These are phyloP conservation scores for Phodopus roborovskii DNA, from an alignment of 2,113 vertebrate genomes.

Conservation along the genomic window DNA sequence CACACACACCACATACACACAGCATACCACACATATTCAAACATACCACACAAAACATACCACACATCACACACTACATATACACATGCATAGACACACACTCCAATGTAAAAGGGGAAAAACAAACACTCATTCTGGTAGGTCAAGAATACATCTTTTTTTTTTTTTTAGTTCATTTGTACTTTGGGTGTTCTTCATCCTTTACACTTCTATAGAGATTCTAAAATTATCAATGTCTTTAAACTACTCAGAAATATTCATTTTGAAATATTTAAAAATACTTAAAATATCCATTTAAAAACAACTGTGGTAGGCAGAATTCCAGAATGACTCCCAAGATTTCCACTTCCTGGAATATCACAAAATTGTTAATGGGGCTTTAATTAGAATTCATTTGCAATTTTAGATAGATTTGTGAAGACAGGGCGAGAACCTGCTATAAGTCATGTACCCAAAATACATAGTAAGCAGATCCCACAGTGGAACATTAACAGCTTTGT, in stretches of 20 bases:
- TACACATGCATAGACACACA: neutral
- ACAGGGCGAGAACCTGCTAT: neutral
- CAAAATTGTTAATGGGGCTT: neutral
- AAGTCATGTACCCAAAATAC: neutral
- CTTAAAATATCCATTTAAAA: neutral
- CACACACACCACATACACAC: neutral
- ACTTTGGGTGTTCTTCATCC: neutral
- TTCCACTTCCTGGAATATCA: neutral
- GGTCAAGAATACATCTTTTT: neutral
- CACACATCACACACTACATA: neutral
- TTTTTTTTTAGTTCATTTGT: conserved; percentile 34
- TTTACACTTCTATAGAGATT: neutral
- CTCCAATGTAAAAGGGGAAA: neutral
- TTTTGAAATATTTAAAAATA: neutral
- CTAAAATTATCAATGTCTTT: conserved; percentile 17
- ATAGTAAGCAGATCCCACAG: neutral
- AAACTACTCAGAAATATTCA: neutral
- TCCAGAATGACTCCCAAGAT: neutral
- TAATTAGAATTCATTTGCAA: conserved; percentile 34
- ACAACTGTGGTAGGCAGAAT: neutral
- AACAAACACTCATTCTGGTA: neutral
- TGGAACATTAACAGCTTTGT: neutral
- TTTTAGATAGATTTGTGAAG: conserved; percentile 29
- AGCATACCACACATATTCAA: neutral
- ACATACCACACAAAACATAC: neutral